These are phyloP conservation scores for Orbicella faveolata DNA, from an alignment of 64 coral and sea anemone species.

Conservation along the genomic window DNA sequence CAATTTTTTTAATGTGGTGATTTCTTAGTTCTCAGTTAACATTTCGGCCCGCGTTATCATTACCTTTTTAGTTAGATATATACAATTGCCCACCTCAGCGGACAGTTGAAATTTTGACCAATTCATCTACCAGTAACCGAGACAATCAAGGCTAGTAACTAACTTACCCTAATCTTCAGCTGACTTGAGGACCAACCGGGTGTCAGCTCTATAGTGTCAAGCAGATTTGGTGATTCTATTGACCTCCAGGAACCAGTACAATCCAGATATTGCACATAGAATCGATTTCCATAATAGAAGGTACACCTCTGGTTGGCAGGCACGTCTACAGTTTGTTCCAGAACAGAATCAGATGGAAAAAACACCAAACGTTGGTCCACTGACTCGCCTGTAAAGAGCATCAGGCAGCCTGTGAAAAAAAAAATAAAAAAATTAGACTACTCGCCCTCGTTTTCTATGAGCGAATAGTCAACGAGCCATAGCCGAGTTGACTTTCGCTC, in stretches of 20 bases:
- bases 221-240: background rate
- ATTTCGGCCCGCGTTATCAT: no score
- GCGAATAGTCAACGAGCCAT: no score
- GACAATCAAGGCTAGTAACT: background rate
- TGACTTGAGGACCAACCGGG: background rate
- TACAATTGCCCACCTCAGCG: no score
- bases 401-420: background rate
- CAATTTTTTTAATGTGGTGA: no score
- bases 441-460: no score
- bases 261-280: background rate
- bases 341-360: background rate
- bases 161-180: background rate
- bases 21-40: no score
- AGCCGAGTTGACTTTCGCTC: no score
- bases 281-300: background rate
- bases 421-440: no score
- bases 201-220: background rate
- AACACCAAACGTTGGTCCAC: background rate
- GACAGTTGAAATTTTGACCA: no score
- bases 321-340: background rate
- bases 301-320: background rate
- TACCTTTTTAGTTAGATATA: no score
- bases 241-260: conserved; percentile 9
- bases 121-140: no score
- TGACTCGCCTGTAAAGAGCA: conserved; percentile 1